Evolutionary conservation across 2,888 invertebrate species (phyloP).

Genomic region (Drosophila tanythrix): DNA sequence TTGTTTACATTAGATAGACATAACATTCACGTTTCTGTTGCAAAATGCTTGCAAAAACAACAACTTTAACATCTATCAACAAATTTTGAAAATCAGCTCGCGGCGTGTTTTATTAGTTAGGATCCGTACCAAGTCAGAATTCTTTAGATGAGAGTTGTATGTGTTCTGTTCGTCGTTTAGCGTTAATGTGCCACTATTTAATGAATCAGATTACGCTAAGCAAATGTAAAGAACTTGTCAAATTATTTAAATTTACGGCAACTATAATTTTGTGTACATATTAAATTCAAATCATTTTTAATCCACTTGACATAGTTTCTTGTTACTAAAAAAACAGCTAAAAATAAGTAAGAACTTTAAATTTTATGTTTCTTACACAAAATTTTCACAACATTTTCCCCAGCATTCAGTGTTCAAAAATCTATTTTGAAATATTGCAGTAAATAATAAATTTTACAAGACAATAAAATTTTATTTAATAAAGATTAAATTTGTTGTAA

Average conservation of each 20-base stretch:
- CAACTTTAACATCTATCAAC: constrained; percentile 26
- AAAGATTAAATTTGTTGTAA: background rate
- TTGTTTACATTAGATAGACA: constrained; percentile 45
- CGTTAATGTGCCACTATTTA: constrained; percentile 17
- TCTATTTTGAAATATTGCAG: background rate
- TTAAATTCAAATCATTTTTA: background rate
- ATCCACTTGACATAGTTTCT: background rate
- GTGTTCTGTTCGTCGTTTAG: constrained; percentile 23
- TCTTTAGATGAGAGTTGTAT: constrained; percentile 27
- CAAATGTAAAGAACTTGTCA: background rate
- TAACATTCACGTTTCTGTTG: constrained; percentile 23
- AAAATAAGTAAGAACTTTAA: background rate
- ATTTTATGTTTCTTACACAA: background rate
- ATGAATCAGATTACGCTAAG: background rate
- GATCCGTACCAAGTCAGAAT: constrained; percentile 1
- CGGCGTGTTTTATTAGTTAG: constrained; percentile 50
- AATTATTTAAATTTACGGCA: background rate
- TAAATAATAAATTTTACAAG: background rate
- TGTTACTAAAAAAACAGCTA: background rate
- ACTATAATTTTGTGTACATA: background rate
- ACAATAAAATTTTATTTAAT: background rate
- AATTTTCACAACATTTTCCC: background rate
- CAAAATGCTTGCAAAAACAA: constrained; percentile 15
- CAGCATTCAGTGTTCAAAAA: too few species aligned
- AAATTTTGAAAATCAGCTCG: constrained; percentile 31